Conservation (phyloP, 2,888 invertebrate genomes). For the Drosophila anomelani region DNA sequence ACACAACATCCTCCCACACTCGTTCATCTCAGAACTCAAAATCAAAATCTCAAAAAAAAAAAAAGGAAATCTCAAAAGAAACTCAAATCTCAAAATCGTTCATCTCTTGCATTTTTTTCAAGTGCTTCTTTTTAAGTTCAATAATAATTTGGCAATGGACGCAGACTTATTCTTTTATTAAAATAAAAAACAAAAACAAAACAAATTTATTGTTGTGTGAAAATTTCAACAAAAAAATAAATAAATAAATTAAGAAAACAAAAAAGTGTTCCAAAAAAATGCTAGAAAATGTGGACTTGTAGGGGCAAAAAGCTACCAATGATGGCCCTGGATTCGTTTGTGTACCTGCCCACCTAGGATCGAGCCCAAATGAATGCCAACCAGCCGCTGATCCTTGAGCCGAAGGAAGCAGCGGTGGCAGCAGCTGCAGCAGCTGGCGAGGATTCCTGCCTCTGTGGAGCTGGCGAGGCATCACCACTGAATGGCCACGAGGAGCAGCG, state of each 20-base stretch:
- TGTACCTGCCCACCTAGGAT: slow-evolving; percentile 37
- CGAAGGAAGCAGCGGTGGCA: slow-evolving; percentile 54
- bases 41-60: background rate
- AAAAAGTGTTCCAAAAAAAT: background rate
- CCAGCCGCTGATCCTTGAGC: slow-evolving; percentile 65
- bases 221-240: background rate
- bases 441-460: slow-evolving; percentile 10
- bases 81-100: slow-evolving; percentile 15
- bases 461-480: background rate
- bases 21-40: slow-evolving; percentile 9
- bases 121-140: slow-evolving; percentile 25
- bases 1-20: slow-evolving; percentile 16
- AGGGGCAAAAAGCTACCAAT: slow-evolving; percentile 10
- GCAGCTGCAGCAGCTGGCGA: slow-evolving; percentile 39
- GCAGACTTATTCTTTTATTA: slow-evolving; percentile 34
- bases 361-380: slow-evolving; percentile 37
- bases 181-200: slow-evolving; percentile 8
- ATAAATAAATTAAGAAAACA: too few relatives aligned
- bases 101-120: slow-evolving; percentile 27
- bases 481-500: slow-evolving; percentile 61
- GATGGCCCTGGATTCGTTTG: slow-evolving; percentile 26
- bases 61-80: background rate
- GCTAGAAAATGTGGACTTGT: slow-evolving; percentile 23
- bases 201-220: slow-evolving; percentile 26
- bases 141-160: slow-evolving; percentile 33